Evolutionary conservation across 35 echinoderm and acorn worm genomes (phyloP), one percentile per base, ranked within the genome.

Genomic region (Apostichopus californicus): DNA sequence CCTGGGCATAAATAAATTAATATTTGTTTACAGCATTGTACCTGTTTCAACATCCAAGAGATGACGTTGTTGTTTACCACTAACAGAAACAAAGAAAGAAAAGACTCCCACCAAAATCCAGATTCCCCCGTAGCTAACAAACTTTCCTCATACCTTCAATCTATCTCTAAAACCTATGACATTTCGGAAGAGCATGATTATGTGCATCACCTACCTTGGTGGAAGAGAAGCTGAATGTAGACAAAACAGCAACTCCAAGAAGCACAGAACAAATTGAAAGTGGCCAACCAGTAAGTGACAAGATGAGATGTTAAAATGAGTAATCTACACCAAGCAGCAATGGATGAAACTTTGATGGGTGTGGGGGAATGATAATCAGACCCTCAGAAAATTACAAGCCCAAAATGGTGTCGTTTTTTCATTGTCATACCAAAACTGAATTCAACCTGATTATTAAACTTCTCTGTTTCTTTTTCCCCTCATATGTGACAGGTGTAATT

Each of bases 261-360:
- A 58, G 84, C 68, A 53, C 86, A 57, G 63, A 77, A 78, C 26
- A 53, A 93, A 75, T 85, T 93, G 0, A 34, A 53, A 88, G 92
- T 93, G 5, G 83, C 56, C 7, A 63, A 93, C 87, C 83, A 93
- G 73, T 78, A 88, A 89, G 92, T 93, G 54, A 93, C 89, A 26
- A 64, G 92, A 70, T 52, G 2, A 93, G 83, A 75, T 63, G 6
- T 54, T 87, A 93, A 60, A 79, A 93, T 93, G 17, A 86, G 54
- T 21, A 58, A 25, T 52, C 66, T 93, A 46, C 34, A 3, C 34
- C 34, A 46, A 46, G 34, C 34, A 46, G 34, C 3, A 46, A 46
- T 0, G 2, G 34, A 46, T 2, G 2, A 46, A 46, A 34, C 1
- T 34, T 34, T 34, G 28, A 34, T 46, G 34, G 34, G 3, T 46